phyloP scores from a whole-genome alignment of 2,888 invertebrate genomes.

The Syrphus vitripennis region DNA sequence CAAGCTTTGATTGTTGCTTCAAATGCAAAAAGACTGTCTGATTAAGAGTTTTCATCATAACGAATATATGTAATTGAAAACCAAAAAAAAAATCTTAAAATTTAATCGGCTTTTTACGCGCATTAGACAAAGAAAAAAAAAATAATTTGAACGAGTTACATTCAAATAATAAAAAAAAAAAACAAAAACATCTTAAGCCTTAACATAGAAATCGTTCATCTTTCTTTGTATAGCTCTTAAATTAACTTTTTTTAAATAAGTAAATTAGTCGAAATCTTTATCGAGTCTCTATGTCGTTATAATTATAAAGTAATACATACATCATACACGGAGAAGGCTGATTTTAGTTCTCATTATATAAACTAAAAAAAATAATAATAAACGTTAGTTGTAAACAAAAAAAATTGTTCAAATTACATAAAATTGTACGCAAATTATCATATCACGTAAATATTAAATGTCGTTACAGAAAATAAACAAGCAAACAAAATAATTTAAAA shows the following conservation, averaged over 20 bases:
- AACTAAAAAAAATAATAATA: constrained; percentile 23
- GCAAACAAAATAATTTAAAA: too few relatives aligned
- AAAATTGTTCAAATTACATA: constrained; percentile 51
- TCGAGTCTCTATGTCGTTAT: constrained; percentile 71
- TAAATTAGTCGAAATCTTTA: constrained; percentile 54
- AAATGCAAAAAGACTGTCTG: constrained; percentile 64
- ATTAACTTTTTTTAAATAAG: background rate
- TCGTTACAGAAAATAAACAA: constrained; percentile 26
- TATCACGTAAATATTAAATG: constrained; percentile 64
- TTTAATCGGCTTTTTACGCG: constrained; percentile 59
- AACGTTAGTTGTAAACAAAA: constrained; percentile 57
- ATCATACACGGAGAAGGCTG: constrained; percentile 69
- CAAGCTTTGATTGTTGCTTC: constrained; percentile 62
- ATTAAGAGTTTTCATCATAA: constrained; percentile 35
- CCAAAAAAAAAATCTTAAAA: constrained; percentile 25
- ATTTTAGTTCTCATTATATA: constrained; percentile 67
- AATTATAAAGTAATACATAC: constrained; percentile 53
- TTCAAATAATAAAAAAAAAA: constrained; percentile 28
- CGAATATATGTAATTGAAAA: constrained; percentile 25
- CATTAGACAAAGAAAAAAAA: constrained; percentile 12
- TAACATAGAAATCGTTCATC: constrained; percentile 48
- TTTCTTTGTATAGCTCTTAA: constrained; percentile 52
- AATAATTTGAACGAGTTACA: constrained; percentile 16
- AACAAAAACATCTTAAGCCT: constrained; percentile 61
- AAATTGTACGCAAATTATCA: constrained; percentile 54